A percentile compares a stretch with the other conserved stretches of the same genome.
Evolutionary conservation across 2,113 vertebrate species (phyloP).

Genomic region (Cyprinus carpio): DNA sequence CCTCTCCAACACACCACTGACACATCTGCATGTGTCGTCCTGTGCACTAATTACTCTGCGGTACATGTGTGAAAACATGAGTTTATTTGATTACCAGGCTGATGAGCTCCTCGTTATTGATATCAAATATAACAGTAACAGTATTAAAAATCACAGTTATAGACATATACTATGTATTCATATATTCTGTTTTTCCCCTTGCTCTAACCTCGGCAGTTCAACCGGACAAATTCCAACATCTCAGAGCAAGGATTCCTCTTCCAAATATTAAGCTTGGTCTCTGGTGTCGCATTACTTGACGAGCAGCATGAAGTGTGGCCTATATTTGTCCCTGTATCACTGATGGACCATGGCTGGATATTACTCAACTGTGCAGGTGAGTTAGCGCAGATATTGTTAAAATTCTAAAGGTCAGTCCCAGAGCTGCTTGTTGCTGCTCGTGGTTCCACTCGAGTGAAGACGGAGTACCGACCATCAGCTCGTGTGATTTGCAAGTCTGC

Average conservation of each 20-base stretch:
- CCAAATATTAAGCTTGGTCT: background rate
- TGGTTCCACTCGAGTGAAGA: constrained; percentile 21
- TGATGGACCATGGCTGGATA: background rate
- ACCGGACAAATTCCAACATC: background rate
- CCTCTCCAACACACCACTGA: background rate
- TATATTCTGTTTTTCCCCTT: background rate
- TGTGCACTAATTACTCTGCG: constrained; percentile 7
- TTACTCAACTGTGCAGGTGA: constrained; percentile 46
- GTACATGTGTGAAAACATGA: background rate
- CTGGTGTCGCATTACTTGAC: background rate
- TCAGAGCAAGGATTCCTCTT: background rate
- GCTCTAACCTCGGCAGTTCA: background rate
- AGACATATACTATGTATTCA: background rate
- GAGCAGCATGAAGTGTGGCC: constrained; percentile 19
- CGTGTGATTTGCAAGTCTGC: constrained; percentile 15
- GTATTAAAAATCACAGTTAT: background rate
- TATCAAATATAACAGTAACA: background rate
- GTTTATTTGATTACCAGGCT: background rate
- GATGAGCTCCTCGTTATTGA: background rate
- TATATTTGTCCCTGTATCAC: constrained; percentile 16
- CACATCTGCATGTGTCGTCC: background rate
- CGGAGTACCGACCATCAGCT: constrained; percentile 5
- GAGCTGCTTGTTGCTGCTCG: constrained; percentile 7
- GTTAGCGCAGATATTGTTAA: constrained; percentile 15
- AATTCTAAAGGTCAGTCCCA: constrained; percentile 42